phyloP scores from a whole-genome alignment of 1,140 invertebrate species.

The Chymomyza costata region DNA sequence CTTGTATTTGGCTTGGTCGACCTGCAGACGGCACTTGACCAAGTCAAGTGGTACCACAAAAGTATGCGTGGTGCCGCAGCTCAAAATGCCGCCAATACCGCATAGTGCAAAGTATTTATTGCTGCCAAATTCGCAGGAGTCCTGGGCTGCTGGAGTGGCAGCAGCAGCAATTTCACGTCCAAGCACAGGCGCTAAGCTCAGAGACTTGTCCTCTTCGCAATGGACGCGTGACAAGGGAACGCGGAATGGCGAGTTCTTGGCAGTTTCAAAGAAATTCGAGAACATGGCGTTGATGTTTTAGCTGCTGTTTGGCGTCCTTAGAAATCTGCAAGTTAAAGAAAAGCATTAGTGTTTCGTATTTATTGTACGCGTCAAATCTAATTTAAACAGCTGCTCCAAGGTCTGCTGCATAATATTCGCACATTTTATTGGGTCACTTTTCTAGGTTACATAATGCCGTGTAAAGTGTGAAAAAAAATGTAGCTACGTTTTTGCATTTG shows the following conservation, averaged over 20 bases:
- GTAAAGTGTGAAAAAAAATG: slow-evolving; percentile 8
- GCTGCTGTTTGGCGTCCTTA: slow-evolving; percentile 1
- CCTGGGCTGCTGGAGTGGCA: slow-evolving; percentile 75
- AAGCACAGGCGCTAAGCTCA: slow-evolving; percentile 75
- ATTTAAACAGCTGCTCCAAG: slow-evolving; percentile 52
- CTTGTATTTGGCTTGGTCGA: slow-evolving; percentile 84
- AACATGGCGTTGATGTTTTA: slow-evolving; percentile 78
- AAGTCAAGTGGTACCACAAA: slow-evolving; percentile 96
- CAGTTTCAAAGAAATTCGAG: slow-evolving; percentile 83
- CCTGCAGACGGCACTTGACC: slow-evolving; percentile 91
- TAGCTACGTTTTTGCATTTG: neutral
- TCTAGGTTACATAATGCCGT: slow-evolving; percentile 63
- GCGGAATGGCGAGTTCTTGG: slow-evolving; percentile 84
- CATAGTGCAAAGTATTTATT: slow-evolving; percentile 94
- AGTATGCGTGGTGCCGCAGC: slow-evolving; percentile 91
- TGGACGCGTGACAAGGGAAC: slow-evolving; percentile 79
- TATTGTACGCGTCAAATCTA: slow-evolving; percentile 40
- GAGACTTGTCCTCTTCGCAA: slow-evolving; percentile 77
- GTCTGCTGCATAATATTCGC: slow-evolving; percentile 3
- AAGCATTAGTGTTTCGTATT: slow-evolving; percentile 23
- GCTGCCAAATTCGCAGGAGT: slow-evolving; percentile 96
- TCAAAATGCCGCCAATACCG: slow-evolving; percentile 94
- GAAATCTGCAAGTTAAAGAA: neutral
- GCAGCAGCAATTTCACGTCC: slow-evolving; percentile 80
- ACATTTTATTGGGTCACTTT: slow-evolving; percentile 21